Percentiles rank a stretch among this genome's conserved stretches.
Evolutionary conservation across 1,140 invertebrate genomes (phyloP).

Genomic region (Elysia chlorotica): DNA sequence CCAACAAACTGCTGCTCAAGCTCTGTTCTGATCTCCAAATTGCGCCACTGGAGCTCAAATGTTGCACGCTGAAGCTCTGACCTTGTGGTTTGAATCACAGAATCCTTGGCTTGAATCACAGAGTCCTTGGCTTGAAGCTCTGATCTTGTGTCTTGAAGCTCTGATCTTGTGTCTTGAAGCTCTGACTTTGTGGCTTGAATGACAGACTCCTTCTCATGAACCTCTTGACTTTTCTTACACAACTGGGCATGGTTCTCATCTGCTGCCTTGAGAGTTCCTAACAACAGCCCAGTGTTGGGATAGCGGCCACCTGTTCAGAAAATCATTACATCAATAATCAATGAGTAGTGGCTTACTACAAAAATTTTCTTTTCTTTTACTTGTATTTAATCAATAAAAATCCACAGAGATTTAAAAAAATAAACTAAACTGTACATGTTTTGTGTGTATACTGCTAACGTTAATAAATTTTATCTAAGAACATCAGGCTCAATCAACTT

Average conservation of each 20-base stretch:
- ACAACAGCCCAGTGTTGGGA: constrained; percentile 24
- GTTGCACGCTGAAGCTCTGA: constrained; percentile 6
- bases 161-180: not conserved
- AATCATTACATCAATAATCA: too few species aligned
- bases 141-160: constrained; percentile 4
- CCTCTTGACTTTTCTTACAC: constrained; percentile 19
- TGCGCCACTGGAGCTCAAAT: constrained; percentile 9
- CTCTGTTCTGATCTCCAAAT: constrained; percentile 11
- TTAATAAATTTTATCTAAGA: too few species aligned
- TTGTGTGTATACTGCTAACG: too few species aligned
- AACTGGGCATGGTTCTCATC: constrained; percentile 22
- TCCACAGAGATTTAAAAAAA: too few species aligned
- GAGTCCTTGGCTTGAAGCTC: constrained; percentile 6
- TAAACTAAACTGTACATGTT: too few species aligned
- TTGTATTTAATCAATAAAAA: too few species aligned
- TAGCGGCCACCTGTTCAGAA: constrained; percentile 18
- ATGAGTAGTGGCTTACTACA: too few species aligned
- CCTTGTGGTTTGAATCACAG: not conserved
- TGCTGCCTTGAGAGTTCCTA: constrained; percentile 29
- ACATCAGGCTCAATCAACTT: too few species aligned
- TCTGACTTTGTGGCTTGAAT: constrained; percentile 8
- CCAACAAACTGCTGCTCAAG: constrained; percentile 18
- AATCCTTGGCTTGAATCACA: not conserved
- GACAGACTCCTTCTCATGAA: constrained; percentile 11
- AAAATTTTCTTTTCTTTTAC: too few species aligned